These are phyloP conservation scores for Musca domestica DNA, from an alignment of 1,140 invertebrate species.

Conservation along the genomic window DNA sequence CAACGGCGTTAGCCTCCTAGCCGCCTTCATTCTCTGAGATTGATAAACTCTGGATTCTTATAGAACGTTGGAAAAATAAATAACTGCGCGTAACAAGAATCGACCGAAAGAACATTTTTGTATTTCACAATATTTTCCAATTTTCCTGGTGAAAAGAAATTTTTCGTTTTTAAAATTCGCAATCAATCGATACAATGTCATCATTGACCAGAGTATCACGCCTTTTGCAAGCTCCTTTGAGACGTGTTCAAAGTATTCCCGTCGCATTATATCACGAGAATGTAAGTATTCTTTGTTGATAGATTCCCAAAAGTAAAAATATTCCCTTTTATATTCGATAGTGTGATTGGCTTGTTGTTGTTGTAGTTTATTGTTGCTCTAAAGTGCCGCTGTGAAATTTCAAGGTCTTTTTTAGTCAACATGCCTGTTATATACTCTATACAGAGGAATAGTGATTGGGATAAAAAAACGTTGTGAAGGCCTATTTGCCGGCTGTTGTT, in stretches of 20 bases:
- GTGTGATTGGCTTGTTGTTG: no score
- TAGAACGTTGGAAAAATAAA: not conserved
- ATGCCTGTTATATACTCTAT: not conserved
- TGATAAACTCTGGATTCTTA: no score
- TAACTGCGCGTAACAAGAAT: constrained; percentile 13
- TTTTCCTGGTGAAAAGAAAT: not conserved
- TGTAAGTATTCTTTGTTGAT: constrained; percentile 36
- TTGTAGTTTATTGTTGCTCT: no score
- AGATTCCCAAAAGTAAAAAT: no score
- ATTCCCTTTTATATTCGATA: no score
- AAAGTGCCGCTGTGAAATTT: not conserved
- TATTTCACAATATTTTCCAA: constrained; percentile 9
- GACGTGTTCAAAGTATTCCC: constrained; percentile 47
- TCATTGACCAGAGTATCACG: constrained; percentile 27
- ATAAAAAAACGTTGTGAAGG: not conserved
- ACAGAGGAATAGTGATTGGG: not conserved
- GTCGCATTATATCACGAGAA: constrained; percentile 49
- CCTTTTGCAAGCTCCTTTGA: constrained; percentile 35
- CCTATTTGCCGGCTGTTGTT: not conserved
- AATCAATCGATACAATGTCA: constrained; percentile 8
- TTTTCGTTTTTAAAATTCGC: not conserved
- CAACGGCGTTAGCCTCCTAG: no score
- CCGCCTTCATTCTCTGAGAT: no score
- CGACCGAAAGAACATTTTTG: not conserved
- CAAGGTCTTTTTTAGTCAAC: constrained; percentile 4